Evolutionary conservation across 2,888 invertebrate species (phyloP), one percentile per base, ranked within the genome.

Genomic region (Strigamia transsilvanica): DNA sequence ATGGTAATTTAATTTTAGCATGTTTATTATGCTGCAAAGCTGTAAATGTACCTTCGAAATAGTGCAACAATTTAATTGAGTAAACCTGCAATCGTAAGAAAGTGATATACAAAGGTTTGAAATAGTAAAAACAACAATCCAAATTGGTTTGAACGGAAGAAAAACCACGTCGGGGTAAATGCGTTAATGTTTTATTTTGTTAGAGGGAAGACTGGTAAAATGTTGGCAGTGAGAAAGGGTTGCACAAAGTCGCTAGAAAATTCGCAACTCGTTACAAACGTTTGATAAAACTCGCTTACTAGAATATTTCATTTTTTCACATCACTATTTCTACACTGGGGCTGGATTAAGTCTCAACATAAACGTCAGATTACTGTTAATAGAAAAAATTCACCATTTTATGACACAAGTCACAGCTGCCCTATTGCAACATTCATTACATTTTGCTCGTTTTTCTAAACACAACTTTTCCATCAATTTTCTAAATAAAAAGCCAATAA

Each of bases 111-210:
- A 73, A 73, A 32, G 32, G 27, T 27, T 32, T 73, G 13, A 32
- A 73, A 27, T 73, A 32, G 73, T 32, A 73, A 73, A 66, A 73
- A 73, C 27, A 66, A 66, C 66, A 73, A 73, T 73, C 73, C 73
- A 73, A 73, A 27, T 73, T 32, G 7, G 6, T 18, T 18, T 2
- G 56, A 56, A 56, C 46, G 46, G 46, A 46, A n/a, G 46, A 46
- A n/a, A 18, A n/a, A 18, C 15, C 18, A 56, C 56, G n/a, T 56
- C 4, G 32, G 32, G 73, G 4, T 12, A 73, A 73, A 73, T 27
- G 32, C 32, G 32, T 73, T 32, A 73, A 56, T 73, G 27, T 73
- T 32, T 73, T 32, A 73, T 73, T 66, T 73, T 15, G 23, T 32
- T 27, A 73, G 73, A 73, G 73, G 73, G 73, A 73, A 73, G 73